A percentile compares a stretch with the other conserved stretches of the same genome.
phyloP scores from a whole-genome alignment of 2,113 vertebrate species.

The Mormoops blainvillei region DNA sequence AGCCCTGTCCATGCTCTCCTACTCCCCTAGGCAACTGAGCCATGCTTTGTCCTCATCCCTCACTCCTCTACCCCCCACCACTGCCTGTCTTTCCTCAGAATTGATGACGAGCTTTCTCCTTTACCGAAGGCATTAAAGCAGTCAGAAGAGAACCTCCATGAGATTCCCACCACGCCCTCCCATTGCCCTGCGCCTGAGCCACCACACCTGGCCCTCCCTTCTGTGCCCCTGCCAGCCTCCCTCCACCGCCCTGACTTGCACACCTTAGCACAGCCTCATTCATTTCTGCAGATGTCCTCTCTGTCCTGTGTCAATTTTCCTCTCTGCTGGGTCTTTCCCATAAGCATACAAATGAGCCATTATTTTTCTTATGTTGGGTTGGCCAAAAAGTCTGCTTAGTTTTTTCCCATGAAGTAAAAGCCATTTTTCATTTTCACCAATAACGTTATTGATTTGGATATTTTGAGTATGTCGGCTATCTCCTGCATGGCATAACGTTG shows the following conservation, averaged over 20 bases:
- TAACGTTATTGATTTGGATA: too few relatives aligned
- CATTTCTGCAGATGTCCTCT: not conserved
- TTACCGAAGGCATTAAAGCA: not conserved
- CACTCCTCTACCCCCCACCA: too few relatives aligned
- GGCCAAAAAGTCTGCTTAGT: too few relatives aligned
- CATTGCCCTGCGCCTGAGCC: too few relatives aligned
- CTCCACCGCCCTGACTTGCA: not conserved
- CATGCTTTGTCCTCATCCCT: not conserved
- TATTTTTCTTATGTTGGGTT: not conserved
- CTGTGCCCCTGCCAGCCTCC: not conserved
- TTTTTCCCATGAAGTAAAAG: too few relatives aligned
- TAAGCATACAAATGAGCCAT: constrained; percentile 27
- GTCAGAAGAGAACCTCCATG: too few relatives aligned
- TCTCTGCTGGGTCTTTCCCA: not conserved
- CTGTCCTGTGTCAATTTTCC: not conserved
- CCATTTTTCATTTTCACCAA: too few relatives aligned
- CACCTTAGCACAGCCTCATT: accelerated
- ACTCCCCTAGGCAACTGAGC: not conserved
- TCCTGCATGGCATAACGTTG: too few relatives aligned
- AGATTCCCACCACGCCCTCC: not conserved
- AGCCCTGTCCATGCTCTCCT: not conserved
- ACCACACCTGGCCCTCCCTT: not conserved
- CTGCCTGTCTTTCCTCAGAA: not conserved
- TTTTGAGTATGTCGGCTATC: too few relatives aligned
- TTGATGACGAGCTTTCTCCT: not conserved